Base-by-base conservation (phyloP, 1,140 invertebrate genomes). In the Brachionus manjavacas region DNA sequence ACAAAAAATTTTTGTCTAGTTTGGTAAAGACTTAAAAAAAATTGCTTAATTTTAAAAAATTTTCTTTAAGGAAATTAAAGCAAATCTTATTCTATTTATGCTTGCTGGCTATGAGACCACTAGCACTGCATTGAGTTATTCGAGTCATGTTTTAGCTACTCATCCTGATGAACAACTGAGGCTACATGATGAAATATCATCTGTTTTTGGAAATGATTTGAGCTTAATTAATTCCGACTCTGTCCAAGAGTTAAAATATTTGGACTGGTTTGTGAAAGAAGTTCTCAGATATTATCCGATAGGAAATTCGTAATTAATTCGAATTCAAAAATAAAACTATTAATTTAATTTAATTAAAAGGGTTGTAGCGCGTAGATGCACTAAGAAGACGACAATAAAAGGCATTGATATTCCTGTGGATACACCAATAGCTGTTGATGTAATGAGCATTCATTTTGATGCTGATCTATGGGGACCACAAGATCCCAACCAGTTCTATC, bases 91-190 rank as follows among this genome's bases (percentile, higher is more conserved):
- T 7, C 76, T 89, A 9, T 88, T 89, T 74, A 84, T 89, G 8
- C 72, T 89, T 74, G 88, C 88, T 16, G 89, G 89, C 0, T 89
- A 88, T 78, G 89, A 89, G 84, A 92, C 91, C 3, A 91, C 90
- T 1, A 89, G 91, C 46, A 90, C 88, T 3, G 87, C 89, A 0
- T 78, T 92, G 6, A 87, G 88, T 6, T 91, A 89, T 85, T 87
- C 89, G 7, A 87, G 89, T 68, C 91, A 90, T 85, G 87, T 90
- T 84, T 87, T 92, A 83, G 88, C 90, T 7, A 87, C 85, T 9
- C 89, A 91, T 87, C 90, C 86, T 16, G 87, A 91, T 11, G 87
- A 90, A 35, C 91, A 92, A 85, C 86, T 89, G 11, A 87, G 86
- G 76, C 85, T 92, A 4, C 88, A 90, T 55, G 74, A 88, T 16